Evolutionary conservation across 2,888 invertebrate species (phyloP), one percentile per base, ranked within the genome.

Genomic region (Sarcophaga subvicina): DNA sequence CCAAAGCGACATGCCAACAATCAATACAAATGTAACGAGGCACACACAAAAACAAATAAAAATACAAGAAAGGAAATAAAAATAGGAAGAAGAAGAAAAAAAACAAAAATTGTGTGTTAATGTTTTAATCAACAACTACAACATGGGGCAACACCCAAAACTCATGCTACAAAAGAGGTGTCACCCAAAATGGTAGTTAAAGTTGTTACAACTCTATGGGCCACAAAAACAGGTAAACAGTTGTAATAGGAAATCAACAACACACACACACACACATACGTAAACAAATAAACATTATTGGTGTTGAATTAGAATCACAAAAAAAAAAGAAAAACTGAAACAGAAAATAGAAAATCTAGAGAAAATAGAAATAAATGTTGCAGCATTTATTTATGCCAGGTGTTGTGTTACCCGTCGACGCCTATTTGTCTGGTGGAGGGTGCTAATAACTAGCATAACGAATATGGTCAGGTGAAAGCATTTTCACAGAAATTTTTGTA

Each of bases 61-160:
- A 20, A 63, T n/a, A 22, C 45, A 71, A 20, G n/a, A 45, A 45
- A 67, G 5, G n/a, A 37, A 20, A 12, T 11, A 70, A 59, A 37
- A 17, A 49, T 12, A 17, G 14, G 5, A 2, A 8, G 4, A 27
- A 62, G 25, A 59, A 71, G 49, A 8, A 25, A 71, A 20, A 71
- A 85, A 54, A 60, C n/a, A 14, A 37, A 62, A 80, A 72, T 67
- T 69, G 77, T 69, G 72, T 80, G 76, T 63, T 83, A 86, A 83
- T 86, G 83, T 63, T 80, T 86, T 77, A 83, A 80, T 80, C 77
- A 80, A 73, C 71, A 71, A 54, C 54, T 3, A 17, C 17, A 54
- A 17, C 54, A 14, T 54, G 54, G 10, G 10, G 66, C 69, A 69
- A 22, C 47, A 12, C 17, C 2, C 22, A 6, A 37, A n/a, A 25